These are phyloP conservation scores for Hippocampus zosterae DNA, from an alignment of 2,113 vertebrate species.

Conservation along the genomic window DNA sequence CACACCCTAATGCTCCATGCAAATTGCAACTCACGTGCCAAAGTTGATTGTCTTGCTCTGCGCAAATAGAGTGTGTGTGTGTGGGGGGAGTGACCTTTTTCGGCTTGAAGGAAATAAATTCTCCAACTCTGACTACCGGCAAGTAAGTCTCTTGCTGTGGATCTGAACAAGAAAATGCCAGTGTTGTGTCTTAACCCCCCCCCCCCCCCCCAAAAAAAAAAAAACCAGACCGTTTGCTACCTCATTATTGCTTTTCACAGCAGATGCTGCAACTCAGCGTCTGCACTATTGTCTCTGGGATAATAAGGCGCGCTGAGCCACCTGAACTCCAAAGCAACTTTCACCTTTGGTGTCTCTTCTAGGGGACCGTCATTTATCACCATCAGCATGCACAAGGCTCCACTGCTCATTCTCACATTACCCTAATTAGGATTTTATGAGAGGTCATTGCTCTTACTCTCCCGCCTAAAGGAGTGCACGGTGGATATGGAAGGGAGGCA, in stretches of 20 bases:
- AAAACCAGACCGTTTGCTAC: constrained; percentile 32
- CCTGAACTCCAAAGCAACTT: constrained; percentile 46
- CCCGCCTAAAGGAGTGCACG: constrained; percentile 48
- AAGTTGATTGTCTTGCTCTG: constrained; percentile 34
- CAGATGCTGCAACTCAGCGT: constrained; percentile 21
- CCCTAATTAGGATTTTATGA: constrained; percentile 66
- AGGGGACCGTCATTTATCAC: constrained; percentile 53
- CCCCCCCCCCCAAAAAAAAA: too few species aligned
- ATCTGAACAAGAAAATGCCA: constrained; percentile 41
- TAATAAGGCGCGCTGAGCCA: constrained; percentile 26
- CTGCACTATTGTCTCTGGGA: constrained; percentile 32
- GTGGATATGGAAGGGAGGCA: constrained; percentile 36
- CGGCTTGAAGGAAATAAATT: constrained; percentile 48
- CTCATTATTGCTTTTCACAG: constrained; percentile 25
- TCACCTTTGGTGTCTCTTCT: constrained; percentile 55
- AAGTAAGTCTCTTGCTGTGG: constrained; percentile 30
- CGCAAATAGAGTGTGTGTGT: constrained; percentile 38
- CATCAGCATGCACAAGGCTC: constrained; percentile 43
- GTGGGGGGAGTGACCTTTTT: constrained; percentile 32
- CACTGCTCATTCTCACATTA: constrained; percentile 63
- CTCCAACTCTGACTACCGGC: constrained; percentile 40
- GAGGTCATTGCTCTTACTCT: constrained; percentile 62
- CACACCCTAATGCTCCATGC: constrained; percentile 39
- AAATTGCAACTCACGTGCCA: constrained; percentile 49
- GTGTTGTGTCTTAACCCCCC: constrained; percentile 15